These are phyloP conservation scores for Lutjanus argentimaculatus DNA, from an alignment of 2,797 vertebrate genomes.

Conservation along the genomic window DNA sequence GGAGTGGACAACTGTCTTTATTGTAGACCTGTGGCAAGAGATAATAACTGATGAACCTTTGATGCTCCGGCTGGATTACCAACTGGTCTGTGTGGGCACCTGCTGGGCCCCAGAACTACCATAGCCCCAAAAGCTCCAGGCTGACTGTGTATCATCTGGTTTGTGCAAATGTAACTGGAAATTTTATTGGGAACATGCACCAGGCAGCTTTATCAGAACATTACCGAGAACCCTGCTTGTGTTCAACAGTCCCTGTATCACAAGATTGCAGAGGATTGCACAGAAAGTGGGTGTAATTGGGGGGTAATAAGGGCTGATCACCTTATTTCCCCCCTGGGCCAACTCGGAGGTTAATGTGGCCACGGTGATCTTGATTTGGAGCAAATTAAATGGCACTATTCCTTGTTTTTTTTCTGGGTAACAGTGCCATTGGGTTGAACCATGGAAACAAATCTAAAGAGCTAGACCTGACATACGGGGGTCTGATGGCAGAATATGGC, in stretches of 20 bases:
- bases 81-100: background rate
- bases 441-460: background rate
- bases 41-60: background rate
- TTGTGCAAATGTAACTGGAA: slow-evolving; percentile 2
- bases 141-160: background rate
- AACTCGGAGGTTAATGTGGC: background rate
- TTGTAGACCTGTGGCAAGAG: background rate
- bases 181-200: background rate
- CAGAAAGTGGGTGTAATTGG: background rate
- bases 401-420: background rate
- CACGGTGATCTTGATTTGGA: background rate
- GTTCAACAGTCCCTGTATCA: background rate
- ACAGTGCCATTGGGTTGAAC: background rate
- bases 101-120: background rate
- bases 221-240: background rate
- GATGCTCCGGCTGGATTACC: slow-evolving; percentile 3
- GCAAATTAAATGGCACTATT: background rate
- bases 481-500: too few relatives aligned
- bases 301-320: background rate
- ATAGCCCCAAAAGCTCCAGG: background rate
- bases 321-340: background rate
- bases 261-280: background rate
- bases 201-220: background rate
- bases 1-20: background rate
- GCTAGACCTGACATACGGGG: background rate